Conservation (phyloP, 2,888 invertebrate species). For the Silvanus unidentatus region DNA sequence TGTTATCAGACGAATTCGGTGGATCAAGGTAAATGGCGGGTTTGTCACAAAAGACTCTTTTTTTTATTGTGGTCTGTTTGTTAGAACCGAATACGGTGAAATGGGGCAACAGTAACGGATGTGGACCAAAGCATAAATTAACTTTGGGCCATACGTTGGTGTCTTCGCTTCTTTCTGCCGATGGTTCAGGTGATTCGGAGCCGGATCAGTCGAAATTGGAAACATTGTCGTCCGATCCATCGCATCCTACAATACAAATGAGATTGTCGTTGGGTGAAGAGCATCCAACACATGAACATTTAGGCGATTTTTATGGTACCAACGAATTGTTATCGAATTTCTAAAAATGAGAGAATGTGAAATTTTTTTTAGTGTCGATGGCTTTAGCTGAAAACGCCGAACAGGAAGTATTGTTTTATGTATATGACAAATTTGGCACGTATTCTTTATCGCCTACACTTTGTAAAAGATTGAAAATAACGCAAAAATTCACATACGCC, state of each 20-base stretch:
- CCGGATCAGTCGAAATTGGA: conserved; percentile 36
- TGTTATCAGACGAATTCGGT: conserved; percentile 32
- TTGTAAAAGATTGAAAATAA: conserved; percentile 38
- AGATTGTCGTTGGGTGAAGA: conserved; percentile 41
- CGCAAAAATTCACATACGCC: conserved; percentile 39
- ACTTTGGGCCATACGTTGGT: conserved; percentile 22
- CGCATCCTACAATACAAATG: conserved; percentile 40
- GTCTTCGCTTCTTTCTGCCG: conserved; percentile 19
- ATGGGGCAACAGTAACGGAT: not conserved
- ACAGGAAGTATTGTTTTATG: conserved; percentile 40
- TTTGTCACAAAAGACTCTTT: conserved; percentile 5
- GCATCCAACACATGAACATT: conserved; percentile 29
- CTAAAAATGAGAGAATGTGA: too few relatives aligned
- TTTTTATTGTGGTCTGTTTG: not conserved
- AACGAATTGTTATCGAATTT: conserved; percentile 3
- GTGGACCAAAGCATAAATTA: conserved; percentile 4
- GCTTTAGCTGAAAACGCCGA: conserved; percentile 39
- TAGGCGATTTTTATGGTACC: conserved; percentile 38
- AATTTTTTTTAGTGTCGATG: conserved; percentile 35
- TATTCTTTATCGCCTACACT: conserved; percentile 40
- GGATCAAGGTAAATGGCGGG: conserved; percentile 19
- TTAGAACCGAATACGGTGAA: too few relatives aligned
- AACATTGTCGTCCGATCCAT: conserved; percentile 26
- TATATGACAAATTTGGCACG: conserved; percentile 44
- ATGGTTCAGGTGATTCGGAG: conserved; percentile 36